phyloP scores from a whole-genome alignment of 2,888 invertebrate species.

The Ochlodes sylvanus region DNA sequence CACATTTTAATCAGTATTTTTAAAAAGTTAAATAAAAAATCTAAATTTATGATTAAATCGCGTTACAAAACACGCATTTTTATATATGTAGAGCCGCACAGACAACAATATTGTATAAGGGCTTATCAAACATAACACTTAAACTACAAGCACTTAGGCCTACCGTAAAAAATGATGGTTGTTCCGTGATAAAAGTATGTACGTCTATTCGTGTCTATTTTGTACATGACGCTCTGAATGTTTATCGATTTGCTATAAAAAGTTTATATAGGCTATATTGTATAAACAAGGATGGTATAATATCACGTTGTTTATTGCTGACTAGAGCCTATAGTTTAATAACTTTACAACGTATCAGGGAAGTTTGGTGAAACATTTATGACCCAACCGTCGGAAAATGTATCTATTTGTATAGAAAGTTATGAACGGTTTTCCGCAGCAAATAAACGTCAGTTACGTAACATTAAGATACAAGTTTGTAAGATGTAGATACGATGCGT shows the following conservation, averaged over 20 bases:
- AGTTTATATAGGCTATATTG: constrained; percentile 49
- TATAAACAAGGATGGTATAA: constrained; percentile 49
- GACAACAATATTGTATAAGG: constrained; percentile 9
- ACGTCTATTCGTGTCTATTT: constrained; percentile 33
- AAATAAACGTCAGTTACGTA: constrained; percentile 30
- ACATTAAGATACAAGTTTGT: constrained; percentile 13
- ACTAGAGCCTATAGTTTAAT: constrained; percentile 37
- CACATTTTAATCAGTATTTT: too few relatives aligned
- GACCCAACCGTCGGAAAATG: constrained; percentile 49
- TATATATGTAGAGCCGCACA: background rate
- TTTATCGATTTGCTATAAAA: constrained; percentile 59
- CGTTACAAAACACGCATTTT: background rate
- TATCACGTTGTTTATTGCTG: constrained; percentile 47
- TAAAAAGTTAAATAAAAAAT: too few relatives aligned
- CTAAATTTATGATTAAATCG: too few relatives aligned
- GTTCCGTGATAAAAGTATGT: constrained; percentile 32
- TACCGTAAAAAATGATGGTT: constrained; percentile 35
- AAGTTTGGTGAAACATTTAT: constrained; percentile 51
- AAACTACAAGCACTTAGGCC: constrained; percentile 17
- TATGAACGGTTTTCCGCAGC: constrained; percentile 46
- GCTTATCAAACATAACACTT: constrained; percentile 24
- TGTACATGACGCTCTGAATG: constrained; percentile 24
- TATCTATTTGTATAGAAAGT: constrained; percentile 52
- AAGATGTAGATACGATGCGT: constrained; percentile 5
- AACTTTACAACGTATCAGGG: constrained; percentile 36